Evolutionary conservation across 1,140 invertebrate genomes (phyloP), one percentile per base, ranked within the genome.

Genomic region (Drosophila micromelanica): DNA sequence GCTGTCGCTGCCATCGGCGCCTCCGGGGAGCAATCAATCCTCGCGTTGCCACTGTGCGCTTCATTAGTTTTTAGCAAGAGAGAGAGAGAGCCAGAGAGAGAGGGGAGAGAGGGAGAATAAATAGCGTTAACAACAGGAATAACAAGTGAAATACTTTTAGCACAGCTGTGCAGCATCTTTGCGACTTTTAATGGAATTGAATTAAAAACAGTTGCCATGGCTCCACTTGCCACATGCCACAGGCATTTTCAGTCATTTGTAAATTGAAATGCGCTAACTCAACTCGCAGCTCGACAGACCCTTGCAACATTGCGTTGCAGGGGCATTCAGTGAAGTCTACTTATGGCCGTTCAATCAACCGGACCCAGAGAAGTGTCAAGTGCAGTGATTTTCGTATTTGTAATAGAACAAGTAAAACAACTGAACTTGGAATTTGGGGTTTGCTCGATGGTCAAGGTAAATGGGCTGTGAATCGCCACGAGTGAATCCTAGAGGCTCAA

Each of bases 1-100:
- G 45, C 48, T 56, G 63, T 11, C 49, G 73, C 51, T 55, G 43
- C 30, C 62, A 52, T 42, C n/a, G 54, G 61, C 32, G 76, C 79
- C 87, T 73, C 87, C 52, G 69, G 87, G 87, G 87, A 87, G 87
- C 87, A 90, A 90, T 90, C 87, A 90, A 90, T 90, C 87, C 78
- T 90, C 77, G 81, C 86, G 75, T 86, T 72, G 74, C 78, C 85
- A 70, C 76, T 80, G 80, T 45, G 64, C 80, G 84, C 84, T 89
- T 89, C 84, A 89, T 89, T 89, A 89, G 84, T 89, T 89, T 76
- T 64, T 61, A 63, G 73, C 69, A 37, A 37, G 61, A 40, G 35
- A 60, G 35, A 45, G 35, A 67, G 51, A 57, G n/a, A 52, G n/a
- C 40, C 27, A 52, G 17, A 23, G 13, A 23, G 57, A 15, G 17